Conservation (phyloP, 2,888 invertebrate species). For the Eutolmus rufibarbis region DNA sequence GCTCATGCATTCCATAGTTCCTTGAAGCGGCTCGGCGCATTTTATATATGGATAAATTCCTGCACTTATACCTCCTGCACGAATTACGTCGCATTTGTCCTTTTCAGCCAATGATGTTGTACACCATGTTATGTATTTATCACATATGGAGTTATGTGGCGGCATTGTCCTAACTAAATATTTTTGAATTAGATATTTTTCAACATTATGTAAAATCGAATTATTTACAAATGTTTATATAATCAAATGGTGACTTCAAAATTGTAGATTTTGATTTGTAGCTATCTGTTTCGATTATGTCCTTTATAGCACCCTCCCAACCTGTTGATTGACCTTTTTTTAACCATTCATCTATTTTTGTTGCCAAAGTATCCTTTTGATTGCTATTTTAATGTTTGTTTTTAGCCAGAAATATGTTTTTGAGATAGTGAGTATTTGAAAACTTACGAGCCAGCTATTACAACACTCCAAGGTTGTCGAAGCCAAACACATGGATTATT, state of each 20-base stretch:
- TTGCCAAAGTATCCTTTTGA: constrained; percentile 48
- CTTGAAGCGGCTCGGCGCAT: constrained; percentile 63
- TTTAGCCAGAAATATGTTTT: background rate
- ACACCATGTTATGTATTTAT: constrained; percentile 67
- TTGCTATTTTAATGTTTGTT: constrained; percentile 47
- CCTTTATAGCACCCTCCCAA: constrained; percentile 49
- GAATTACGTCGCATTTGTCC: constrained; percentile 69
- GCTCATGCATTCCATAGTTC: constrained; percentile 66
- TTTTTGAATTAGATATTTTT: background rate
- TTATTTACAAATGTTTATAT: constrained; percentile 43
- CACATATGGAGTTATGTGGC: constrained; percentile 42
- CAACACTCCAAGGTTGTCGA: constrained; percentile 69
- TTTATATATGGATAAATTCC: constrained; percentile 69
- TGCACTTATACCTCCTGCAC: constrained; percentile 65
- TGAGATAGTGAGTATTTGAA: background rate
- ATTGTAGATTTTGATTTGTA: background rate
- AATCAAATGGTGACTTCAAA: constrained; percentile 44
- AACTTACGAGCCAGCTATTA: constrained; percentile 58
- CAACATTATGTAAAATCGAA: background rate
- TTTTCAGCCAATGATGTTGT: constrained; percentile 66
- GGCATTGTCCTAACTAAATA: background rate
- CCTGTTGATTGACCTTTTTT: constrained; percentile 28
- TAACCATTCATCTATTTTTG: constrained; percentile 52
- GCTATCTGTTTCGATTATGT: constrained; percentile 49
- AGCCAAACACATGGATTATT: constrained; percentile 68